Evolutionary conservation across 2,113 vertebrate genomes (phyloP).

Genomic region (Loxodonta africana): DNA sequence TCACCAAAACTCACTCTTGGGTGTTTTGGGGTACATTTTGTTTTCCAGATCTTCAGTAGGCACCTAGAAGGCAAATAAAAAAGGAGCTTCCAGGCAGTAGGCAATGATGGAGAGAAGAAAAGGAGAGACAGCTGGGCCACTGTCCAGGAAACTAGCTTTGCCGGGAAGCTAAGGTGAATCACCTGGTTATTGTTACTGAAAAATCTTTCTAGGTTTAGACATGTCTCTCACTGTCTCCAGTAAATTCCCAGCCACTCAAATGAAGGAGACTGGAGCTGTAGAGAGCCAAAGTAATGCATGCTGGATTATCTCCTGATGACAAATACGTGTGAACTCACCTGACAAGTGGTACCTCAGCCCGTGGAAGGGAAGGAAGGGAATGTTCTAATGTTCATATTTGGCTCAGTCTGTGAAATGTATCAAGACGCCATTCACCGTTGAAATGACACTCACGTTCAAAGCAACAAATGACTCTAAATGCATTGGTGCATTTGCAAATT

Average conservation of each 20-base stretch:
- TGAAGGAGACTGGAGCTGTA: background rate
- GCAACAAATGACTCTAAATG: background rate
- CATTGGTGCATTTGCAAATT: background rate
- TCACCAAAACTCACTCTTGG: background rate
- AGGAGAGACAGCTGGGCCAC: background rate
- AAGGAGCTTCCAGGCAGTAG: background rate
- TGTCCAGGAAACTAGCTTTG: background rate
- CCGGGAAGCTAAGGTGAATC: background rate
- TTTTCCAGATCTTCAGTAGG: background rate
- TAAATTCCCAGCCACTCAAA: background rate
- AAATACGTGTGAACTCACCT: background rate
- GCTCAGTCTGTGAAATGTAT: background rate
- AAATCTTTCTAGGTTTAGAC: background rate
- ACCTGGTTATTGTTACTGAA: no score
- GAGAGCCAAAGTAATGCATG: background rate
- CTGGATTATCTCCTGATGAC: background rate
- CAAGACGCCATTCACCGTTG: background rate
- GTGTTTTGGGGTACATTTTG: slow-evolving; percentile 17
- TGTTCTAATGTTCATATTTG: background rate
- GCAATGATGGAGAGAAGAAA: background rate
- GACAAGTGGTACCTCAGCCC: background rate
- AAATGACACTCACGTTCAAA: background rate
- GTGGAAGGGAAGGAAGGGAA: background rate
- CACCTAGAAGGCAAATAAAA: background rate
- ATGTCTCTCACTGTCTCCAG: background rate